Evolutionary conservation across 2,888 invertebrate species (phyloP).

Genomic region (Melanchra persicariae): DNA sequence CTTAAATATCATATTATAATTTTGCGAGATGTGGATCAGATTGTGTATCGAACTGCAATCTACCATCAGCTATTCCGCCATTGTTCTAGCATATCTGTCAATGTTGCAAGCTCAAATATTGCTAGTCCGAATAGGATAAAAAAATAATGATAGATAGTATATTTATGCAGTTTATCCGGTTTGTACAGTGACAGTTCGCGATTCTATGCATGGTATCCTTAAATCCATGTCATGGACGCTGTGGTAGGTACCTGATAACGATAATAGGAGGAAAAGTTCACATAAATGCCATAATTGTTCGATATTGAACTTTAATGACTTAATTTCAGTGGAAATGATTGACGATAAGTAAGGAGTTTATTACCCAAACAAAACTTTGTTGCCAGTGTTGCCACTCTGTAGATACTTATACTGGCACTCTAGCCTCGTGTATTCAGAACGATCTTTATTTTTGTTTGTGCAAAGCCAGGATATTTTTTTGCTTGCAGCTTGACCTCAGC

Average conservation of each 20-base stretch:
- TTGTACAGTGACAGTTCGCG: constrained; percentile 6
- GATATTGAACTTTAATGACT: neutral
- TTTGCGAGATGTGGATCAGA: constrained; percentile 3
- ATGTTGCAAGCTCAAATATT: constrained; percentile 29
- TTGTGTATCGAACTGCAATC: constrained; percentile 14
- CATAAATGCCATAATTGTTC: neutral
- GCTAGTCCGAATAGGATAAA: constrained; percentile 10
- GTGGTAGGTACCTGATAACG: constrained; percentile 22
- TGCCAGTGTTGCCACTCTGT: too few species aligned
- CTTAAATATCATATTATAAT: constrained; percentile 8
- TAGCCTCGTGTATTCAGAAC: neutral
- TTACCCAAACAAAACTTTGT: too few species aligned
- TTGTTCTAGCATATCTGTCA: constrained; percentile 30
- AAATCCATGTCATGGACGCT: constrained; percentile 56
- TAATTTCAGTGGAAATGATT: neutral
- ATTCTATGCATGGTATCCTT: constrained; percentile 20
- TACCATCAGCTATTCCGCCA: constrained; percentile 4
- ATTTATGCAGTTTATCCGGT: constrained; percentile 7
- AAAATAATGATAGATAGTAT: constrained; percentile 6
- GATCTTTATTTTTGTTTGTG: neutral
- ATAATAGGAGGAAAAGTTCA: constrained; percentile 35
- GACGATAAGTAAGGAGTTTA: neutral
- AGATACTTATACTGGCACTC: too few species aligned
- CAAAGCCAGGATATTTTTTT: neutral
- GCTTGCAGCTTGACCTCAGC: too few species aligned